Evolutionary conservation across 2,888 invertebrate species (phyloP).

Genomic region (Polyommatus icarus): DNA sequence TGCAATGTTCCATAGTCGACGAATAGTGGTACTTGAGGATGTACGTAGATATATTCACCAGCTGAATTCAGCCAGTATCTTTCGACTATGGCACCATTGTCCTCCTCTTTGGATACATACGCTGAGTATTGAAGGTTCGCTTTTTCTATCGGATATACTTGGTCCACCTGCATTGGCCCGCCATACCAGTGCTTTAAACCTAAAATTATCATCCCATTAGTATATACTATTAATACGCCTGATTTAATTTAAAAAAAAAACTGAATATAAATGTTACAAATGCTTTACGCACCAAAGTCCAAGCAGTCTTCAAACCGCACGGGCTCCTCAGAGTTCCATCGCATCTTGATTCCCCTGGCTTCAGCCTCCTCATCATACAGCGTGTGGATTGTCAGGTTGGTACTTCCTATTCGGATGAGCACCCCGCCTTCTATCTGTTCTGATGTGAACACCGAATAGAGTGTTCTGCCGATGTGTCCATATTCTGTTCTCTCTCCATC

Average conservation of each 20-base stretch:
- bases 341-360: constrained; percentile 62
- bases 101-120: constrained; percentile 75
- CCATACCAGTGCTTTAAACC: constrained; percentile 83
- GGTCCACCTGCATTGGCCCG: constrained; percentile 81
- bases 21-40: constrained; percentile 84
- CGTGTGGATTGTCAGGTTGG: constrained; percentile 58
- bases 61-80: constrained; percentile 87
- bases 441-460: constrained; percentile 52
- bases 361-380: constrained; percentile 50
- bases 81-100: constrained; percentile 82
- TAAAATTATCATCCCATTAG: constrained; percentile 39
- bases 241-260: too few relatives aligned
- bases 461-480: constrained; percentile 65
- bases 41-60: constrained; percentile 84
- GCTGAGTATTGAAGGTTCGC: constrained; percentile 74
- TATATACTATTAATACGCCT: too few relatives aligned
- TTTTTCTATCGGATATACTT: constrained; percentile 82
- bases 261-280: neutral
- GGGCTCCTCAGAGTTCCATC: constrained; percentile 56
- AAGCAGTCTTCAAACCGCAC: constrained; percentile 74
- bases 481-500: constrained; percentile 42
- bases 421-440: constrained; percentile 60
- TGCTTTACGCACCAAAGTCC: constrained; percentile 59
- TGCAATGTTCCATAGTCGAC: constrained; percentile 83
- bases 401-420: constrained; percentile 53